Conservation (phyloP, 1,140 invertebrate genomes). For the Hermatobates lingyangjiaoensis region DNA sequence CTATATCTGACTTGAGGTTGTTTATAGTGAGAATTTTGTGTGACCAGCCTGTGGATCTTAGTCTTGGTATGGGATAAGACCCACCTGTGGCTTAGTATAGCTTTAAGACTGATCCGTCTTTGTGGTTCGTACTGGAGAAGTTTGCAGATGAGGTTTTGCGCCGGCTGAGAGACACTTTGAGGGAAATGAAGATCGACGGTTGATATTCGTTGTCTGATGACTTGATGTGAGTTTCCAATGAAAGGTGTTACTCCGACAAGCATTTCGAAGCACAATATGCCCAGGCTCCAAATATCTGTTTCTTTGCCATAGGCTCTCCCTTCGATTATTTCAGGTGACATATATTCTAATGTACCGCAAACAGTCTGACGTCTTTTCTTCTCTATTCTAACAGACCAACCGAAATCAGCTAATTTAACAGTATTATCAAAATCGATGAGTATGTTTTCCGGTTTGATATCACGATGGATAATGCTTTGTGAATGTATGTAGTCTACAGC, state of each 20-base stretch:
- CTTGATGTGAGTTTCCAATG: no score
- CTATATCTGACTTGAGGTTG: no score
- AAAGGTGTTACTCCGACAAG: not conserved
- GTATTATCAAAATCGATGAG: conserved; percentile 52
- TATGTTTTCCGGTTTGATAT: conserved; percentile 77
- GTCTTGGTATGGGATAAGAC: no score
- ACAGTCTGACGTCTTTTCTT: not conserved
- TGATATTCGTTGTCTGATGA: no score
- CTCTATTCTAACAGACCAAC: conserved; percentile 53
- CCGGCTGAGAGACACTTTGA: no score
- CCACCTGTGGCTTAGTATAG: no score
- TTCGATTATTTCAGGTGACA: not conserved
- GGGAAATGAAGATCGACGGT: no score
- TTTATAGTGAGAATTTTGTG: no score
- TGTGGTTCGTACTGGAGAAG: no score
- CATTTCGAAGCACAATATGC: not conserved
- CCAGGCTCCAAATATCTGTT: not conserved
- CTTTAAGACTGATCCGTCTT: no score
- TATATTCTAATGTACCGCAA: not conserved
- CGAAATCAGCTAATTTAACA: conserved; percentile 79
- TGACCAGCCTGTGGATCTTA: no score
- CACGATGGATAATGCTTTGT: conserved; percentile 76
- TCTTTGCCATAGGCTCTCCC: not conserved
- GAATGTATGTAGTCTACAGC: conserved; percentile 75
- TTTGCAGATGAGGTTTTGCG: no score